Conservation (phyloP, 2,888 invertebrate genomes). For the Aromia moschata region DNA sequence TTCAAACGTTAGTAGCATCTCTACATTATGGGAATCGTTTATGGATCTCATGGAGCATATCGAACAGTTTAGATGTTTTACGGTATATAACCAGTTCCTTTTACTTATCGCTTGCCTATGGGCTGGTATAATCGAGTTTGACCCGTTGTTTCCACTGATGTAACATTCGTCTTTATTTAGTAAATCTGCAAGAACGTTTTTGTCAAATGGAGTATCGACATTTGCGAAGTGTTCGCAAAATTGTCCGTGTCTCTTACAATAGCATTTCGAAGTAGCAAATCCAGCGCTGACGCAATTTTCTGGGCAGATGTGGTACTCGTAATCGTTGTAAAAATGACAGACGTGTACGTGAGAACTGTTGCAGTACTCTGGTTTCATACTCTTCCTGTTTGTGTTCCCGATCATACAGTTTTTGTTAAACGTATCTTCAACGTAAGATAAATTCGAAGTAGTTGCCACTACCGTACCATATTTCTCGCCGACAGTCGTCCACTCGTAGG, state of each 20-base stretch:
- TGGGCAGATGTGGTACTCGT: slow-evolving; percentile 41
- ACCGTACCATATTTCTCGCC: slow-evolving; percentile 43
- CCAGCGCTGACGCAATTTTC: slow-evolving; percentile 41
- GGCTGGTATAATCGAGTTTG: not conserved
- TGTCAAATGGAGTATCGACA: not conserved
- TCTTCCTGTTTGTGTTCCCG: slow-evolving; percentile 21
- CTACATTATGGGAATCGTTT: slow-evolving; percentile 6
- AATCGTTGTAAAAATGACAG: slow-evolving; percentile 32
- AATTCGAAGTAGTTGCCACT: slow-evolving; percentile 22
- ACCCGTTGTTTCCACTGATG: not conserved
- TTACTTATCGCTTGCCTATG: slow-evolving; percentile 27
- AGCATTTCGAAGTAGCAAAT: slow-evolving; percentile 40
- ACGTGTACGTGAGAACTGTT: slow-evolving; percentile 29
- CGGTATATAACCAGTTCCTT: slow-evolving; percentile 33
- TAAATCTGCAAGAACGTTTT: not conserved
- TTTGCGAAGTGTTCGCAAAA: not conserved
- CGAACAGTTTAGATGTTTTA: slow-evolving; percentile 35
- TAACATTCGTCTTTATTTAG: not conserved
- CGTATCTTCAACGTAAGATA: slow-evolving; percentile 33
- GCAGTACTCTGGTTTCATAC: slow-evolving; percentile 38
- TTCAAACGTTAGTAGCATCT: slow-evolving; percentile 49
- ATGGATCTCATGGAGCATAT: slow-evolving; percentile 36
- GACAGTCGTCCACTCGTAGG: slow-evolving; percentile 43
- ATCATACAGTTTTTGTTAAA: slow-evolving; percentile 41
- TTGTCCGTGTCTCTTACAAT: slow-evolving; percentile 38